These are phyloP conservation scores for Fregetta grallaria DNA, from an alignment of 2,113 vertebrate species.

Conservation along the genomic window DNA sequence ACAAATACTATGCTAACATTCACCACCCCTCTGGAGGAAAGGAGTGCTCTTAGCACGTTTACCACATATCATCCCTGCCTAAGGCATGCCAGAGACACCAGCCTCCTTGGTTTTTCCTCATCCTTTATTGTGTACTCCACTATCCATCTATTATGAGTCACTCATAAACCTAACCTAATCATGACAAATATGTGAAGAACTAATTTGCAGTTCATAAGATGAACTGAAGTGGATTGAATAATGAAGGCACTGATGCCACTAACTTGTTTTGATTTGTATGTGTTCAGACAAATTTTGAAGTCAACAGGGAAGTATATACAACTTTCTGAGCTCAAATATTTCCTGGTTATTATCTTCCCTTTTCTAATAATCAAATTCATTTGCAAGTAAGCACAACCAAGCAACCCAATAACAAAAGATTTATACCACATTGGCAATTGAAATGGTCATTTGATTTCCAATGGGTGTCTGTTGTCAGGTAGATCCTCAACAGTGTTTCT, in stretches of 20 bases:
- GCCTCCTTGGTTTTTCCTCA: neutral
- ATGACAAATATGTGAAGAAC: neutral
- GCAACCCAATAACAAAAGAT: neutral
- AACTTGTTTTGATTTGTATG: conserved; percentile 30
- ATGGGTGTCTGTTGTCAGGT: neutral
- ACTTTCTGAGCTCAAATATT: neutral
- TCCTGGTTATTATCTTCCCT: conserved; percentile 8
- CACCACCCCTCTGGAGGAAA: neutral
- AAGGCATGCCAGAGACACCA: neutral
- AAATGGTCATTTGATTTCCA: neutral
- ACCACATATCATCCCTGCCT: neutral
- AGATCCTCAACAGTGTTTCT: neutral
- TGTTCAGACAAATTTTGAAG: conserved; percentile 15
- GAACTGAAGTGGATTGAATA: neutral
- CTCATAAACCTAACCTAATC: neutral
- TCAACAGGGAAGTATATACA: neutral
- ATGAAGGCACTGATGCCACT: neutral
- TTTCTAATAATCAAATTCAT: conserved; percentile 19
- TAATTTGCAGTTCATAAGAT: neutral
- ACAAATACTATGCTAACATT: neutral
- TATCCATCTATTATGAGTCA: neutral
- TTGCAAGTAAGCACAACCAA: neutral
- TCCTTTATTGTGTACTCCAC: neutral
- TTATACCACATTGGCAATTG: neutral
- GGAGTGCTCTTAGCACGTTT: neutral